Evolutionary conservation across 2,797 vertebrate genomes (phyloP).

Genomic region (Lepus townsendii): DNA sequence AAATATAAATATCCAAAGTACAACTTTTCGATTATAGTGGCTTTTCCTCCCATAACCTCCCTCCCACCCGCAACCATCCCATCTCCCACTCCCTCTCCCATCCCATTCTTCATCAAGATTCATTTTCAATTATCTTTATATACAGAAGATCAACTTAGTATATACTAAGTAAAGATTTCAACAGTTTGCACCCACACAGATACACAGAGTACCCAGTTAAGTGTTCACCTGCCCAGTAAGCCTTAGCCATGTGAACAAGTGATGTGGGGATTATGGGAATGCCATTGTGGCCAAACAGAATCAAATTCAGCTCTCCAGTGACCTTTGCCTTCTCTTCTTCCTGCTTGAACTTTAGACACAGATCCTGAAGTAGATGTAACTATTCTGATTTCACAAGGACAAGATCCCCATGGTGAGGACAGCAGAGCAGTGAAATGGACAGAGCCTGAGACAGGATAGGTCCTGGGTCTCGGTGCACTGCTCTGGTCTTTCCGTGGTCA

Average conservation of each 20-base stretch:
- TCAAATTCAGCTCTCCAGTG: background rate
- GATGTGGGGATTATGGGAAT: background rate
- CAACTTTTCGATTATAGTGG: too few relatives aligned
- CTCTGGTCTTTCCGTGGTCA: background rate
- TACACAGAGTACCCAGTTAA: too few relatives aligned
- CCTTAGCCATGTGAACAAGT: rapidly evolving
- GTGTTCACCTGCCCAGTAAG: rapidly evolving
- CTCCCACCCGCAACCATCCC: too few relatives aligned
- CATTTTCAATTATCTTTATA: too few relatives aligned
- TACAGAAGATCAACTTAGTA: too few relatives aligned
- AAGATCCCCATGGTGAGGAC: background rate
- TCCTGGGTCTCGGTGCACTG: rapidly evolving
- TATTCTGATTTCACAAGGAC: background rate
- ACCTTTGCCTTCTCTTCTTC: background rate
- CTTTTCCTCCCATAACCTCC: too few relatives aligned
- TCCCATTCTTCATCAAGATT: too few relatives aligned
- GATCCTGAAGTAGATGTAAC: background rate
- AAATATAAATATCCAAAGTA: background rate
- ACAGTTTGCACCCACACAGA: too few relatives aligned
- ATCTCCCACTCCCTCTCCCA: too few relatives aligned
- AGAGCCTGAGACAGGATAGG: background rate
- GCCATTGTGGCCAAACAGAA: background rate
- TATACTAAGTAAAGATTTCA: too few relatives aligned
- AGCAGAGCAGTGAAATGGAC: background rate
- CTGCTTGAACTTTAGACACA: background rate